phyloP scores from a whole-genome alignment of 30 jellyfish, hydroid and myxozoan species.

The Turritopsis dohrnii region DNA sequence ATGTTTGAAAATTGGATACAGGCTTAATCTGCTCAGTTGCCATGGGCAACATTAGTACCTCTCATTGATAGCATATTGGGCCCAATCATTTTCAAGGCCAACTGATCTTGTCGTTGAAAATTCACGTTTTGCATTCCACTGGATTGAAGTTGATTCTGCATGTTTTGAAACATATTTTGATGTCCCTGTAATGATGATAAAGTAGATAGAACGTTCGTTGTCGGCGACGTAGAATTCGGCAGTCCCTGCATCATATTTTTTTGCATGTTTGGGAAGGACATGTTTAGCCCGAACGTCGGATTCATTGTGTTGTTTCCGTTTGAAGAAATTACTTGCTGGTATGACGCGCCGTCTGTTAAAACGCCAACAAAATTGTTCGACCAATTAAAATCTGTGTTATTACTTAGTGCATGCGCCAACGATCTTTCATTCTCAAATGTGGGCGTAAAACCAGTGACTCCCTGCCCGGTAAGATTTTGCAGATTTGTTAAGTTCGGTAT shows the following conservation, averaged over 20 bases:
- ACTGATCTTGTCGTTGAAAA: slow-evolving; percentile 84
- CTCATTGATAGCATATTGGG: slow-evolving; percentile 67
- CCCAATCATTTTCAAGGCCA: slow-evolving; percentile 94
- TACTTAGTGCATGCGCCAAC: slow-evolving; percentile 39
- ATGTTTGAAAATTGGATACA: no score
- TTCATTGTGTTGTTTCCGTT: slow-evolving; percentile 43
- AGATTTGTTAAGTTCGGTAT: slow-evolving; percentile 43
- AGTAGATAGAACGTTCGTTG: slow-evolving; percentile 75
- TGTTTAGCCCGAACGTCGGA: slow-evolving; percentile 57
- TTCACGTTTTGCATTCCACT: slow-evolving; percentile 80
- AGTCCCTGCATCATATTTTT: slow-evolving; percentile 63
- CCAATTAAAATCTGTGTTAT: slow-evolving; percentile 73
- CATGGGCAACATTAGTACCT: slow-evolving; percentile 89
- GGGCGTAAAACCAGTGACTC: slow-evolving; percentile 79
- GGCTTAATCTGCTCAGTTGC: slow-evolving; percentile 43
- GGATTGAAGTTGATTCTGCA: slow-evolving; percentile 63
- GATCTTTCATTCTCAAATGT: slow-evolving; percentile 82
- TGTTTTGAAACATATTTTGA: slow-evolving; percentile 61
- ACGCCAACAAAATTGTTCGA: slow-evolving; percentile 81
- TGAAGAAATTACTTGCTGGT: slow-evolving; percentile 75
- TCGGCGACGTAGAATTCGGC: slow-evolving; percentile 83
- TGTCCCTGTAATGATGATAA: slow-evolving; percentile 78
- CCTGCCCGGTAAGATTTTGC: slow-evolving; percentile 73
- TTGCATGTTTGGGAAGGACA: slow-evolving; percentile 81
- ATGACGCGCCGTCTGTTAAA: slow-evolving; percentile 71